Evolutionary conservation across 2,113 vertebrate genomes (phyloP).

Genomic region (Craseonycteris thonglongyai): DNA sequence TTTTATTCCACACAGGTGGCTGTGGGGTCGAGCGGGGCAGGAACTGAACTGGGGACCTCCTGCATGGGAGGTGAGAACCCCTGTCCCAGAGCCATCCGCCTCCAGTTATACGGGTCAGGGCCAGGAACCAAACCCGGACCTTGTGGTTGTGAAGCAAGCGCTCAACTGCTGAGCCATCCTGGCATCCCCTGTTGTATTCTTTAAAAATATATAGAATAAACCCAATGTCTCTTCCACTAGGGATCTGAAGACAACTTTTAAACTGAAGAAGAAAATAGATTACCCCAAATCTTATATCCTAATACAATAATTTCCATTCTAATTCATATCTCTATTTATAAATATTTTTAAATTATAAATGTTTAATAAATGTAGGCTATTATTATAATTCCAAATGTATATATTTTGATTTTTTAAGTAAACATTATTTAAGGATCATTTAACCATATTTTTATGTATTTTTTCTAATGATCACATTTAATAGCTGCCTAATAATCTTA

Average conservation of each 20-base stretch:
- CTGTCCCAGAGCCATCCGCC: too few relatives aligned
- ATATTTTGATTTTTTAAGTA: not conserved
- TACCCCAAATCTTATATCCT: not conserved
- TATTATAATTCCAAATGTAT: not conserved
- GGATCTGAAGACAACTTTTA: not conserved
- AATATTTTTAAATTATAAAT: not conserved
- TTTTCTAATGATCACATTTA: not conserved
- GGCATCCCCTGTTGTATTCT: too few relatives aligned
- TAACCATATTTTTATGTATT: not conserved
- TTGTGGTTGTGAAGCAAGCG: too few relatives aligned
- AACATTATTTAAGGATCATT: slow-evolving; percentile 14
- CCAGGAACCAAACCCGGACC: too few relatives aligned
- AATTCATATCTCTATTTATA: not conserved
- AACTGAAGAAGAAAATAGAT: not conserved
- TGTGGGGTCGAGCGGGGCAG: too few relatives aligned
- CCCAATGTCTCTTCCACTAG: not conserved
- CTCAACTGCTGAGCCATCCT: too few relatives aligned
- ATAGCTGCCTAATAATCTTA: not conserved
- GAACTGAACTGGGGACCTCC: too few relatives aligned
- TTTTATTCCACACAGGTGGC: too few relatives aligned
- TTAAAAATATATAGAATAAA: not conserved
- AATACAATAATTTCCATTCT: not conserved
- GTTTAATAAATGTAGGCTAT: not conserved
- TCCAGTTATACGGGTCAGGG: too few relatives aligned
- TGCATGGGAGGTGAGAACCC: too few relatives aligned